Conservation (phyloP, 2,888 invertebrate genomes). For the Eristalinus sepulchralis region DNA sequence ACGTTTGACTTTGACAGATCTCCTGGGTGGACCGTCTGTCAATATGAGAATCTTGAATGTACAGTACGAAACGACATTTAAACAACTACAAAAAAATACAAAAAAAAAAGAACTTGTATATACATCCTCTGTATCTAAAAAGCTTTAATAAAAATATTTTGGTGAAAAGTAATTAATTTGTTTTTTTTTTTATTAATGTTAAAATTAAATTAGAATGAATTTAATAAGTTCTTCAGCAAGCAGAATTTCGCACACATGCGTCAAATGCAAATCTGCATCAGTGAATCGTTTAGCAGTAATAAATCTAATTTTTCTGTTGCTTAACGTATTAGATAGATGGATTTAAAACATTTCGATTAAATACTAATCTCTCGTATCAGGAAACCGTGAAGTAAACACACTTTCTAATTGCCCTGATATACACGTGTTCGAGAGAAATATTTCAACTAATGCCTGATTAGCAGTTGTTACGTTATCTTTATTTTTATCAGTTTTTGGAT, state of each 20-base stretch:
- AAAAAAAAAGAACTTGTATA: background rate
- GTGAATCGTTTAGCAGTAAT: background rate
- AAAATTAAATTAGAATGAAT: background rate
- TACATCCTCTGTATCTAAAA: background rate
- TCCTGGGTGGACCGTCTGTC: constrained; percentile 25
- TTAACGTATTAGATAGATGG: background rate
- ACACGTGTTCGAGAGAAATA: background rate
- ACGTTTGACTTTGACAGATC: constrained; percentile 40
- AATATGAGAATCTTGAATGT: constrained; percentile 15
- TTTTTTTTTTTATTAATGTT: background rate
- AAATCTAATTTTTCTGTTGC: background rate
- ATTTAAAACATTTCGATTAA: background rate
- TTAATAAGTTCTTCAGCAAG: background rate
- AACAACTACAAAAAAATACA: background rate
- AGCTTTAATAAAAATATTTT: background rate
- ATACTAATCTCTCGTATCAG: background rate
- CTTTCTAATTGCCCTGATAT: background rate
- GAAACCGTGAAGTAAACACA: background rate
- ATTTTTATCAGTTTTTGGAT: too few species aligned
- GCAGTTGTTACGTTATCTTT: too few species aligned
- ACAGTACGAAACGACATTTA: constrained; percentile 38
- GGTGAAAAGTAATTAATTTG: background rate
- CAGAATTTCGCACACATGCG: background rate
- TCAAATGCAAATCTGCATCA: background rate
- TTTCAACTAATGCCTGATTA: too few species aligned